phyloP scores from a whole-genome alignment of 2,888 invertebrate genomes.

The Galerucella calmariensis region DNA sequence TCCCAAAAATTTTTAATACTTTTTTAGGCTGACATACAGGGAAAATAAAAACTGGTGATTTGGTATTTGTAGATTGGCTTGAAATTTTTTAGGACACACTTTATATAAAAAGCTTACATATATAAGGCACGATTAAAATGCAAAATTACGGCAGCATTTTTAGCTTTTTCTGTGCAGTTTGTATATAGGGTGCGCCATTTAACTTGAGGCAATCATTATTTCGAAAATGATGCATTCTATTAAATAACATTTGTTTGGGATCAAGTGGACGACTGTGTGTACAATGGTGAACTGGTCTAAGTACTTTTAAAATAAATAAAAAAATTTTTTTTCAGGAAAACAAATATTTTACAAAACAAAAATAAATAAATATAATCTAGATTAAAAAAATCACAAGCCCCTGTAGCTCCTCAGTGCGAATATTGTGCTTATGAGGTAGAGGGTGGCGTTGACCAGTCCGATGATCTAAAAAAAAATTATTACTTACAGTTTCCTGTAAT shows the following conservation, averaged over 20 bases:
- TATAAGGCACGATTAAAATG: constrained; percentile 19
- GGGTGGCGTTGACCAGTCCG: constrained; percentile 76
- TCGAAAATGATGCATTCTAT: too few relatives aligned
- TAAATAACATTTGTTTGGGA: too few relatives aligned
- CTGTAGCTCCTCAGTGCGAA: constrained; percentile 82
- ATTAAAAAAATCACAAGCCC: constrained; percentile 69
- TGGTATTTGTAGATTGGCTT: too few relatives aligned
- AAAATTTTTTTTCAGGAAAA: background rate
- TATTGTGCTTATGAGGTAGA: constrained; percentile 82
- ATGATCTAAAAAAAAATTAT: constrained; percentile 72
- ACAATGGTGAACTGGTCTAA: background rate
- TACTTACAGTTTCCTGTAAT: too few relatives aligned
- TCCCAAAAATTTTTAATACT: too few relatives aligned
- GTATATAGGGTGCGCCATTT: too few relatives aligned
- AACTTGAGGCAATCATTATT: too few relatives aligned
- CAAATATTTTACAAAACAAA: constrained; percentile 1
- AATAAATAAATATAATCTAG: constrained; percentile 21
- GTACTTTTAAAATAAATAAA: background rate
- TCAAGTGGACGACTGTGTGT: background rate
- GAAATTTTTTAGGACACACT: background rate
- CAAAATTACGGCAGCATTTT: constrained; percentile 9
- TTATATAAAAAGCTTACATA: constrained; percentile 20
- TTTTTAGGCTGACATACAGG: too few relatives aligned
- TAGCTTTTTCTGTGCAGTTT: too few relatives aligned
- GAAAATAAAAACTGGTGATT: too few relatives aligned